Evolutionary conservation across 92 coral and sea anemone species (phyloP).

Genomic region (Actinernus sp.): DNA sequence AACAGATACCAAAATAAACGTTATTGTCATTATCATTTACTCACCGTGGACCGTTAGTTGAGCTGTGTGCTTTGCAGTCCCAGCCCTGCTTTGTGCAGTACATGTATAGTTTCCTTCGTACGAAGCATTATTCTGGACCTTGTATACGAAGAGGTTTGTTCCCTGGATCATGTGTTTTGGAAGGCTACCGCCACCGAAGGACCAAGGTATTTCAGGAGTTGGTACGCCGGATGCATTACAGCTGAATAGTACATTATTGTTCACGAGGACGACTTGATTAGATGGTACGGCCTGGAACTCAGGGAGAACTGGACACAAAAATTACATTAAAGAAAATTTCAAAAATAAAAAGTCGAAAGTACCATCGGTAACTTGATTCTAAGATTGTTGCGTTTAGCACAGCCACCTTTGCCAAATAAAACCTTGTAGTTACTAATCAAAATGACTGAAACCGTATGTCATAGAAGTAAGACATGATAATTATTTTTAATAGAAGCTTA

Average conservation of each 20-base stretch:
- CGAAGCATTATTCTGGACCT: conserved; percentile 16
- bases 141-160: conserved; percentile 14
- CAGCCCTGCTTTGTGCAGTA: conserved; percentile 47
- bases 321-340: not conserved
- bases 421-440: too few relatives aligned
- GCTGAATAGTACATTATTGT: conserved; percentile 16
- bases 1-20: too few relatives aligned
- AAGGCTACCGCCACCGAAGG: conserved; percentile 19
- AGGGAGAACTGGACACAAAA: conserved; percentile 38
- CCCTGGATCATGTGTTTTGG: conserved; percentile 6
- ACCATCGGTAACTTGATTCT: too few relatives aligned
- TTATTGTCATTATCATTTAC: too few relatives aligned
- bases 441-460: too few relatives aligned
- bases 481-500: too few relatives aligned
- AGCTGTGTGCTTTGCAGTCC: conserved; percentile 15
- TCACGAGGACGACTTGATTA: conserved; percentile 24
- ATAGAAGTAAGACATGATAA: too few relatives aligned
- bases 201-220: conserved; percentile 44
- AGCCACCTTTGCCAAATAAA: too few relatives aligned
- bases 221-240: conserved; percentile 63
- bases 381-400: too few relatives aligned
- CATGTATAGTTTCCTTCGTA: conserved; percentile 54
- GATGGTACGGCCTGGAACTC: conserved; percentile 31
- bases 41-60: conserved; percentile 40
- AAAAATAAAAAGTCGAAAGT: too few relatives aligned